Base-by-base conservation (phyloP, 2,888 invertebrate genomes). In the Drosophila birchii region DNA sequence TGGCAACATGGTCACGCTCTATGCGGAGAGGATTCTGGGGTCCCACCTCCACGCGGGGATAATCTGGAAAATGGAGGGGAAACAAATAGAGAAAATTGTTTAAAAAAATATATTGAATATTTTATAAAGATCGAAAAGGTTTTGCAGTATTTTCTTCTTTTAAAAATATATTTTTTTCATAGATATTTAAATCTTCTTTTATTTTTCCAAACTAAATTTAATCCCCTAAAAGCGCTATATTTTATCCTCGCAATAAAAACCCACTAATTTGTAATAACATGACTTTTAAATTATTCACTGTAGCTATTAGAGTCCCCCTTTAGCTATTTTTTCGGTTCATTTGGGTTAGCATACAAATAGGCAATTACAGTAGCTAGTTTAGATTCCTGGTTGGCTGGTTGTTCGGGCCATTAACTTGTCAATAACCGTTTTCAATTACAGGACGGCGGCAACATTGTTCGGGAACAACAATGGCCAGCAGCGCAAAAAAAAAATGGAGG, bases 11-110 rank as follows among this genome's bases (percentile, higher is more conserved):
- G 90, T 97, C 98, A 72, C 96, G 95, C 92, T 98, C 97, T 18
- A 98, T 96, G 78, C 96, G 95, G 67, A 98, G 92, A 2, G 98
- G 98, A 92, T 98, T 97, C 91, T 96, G 96, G 2, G 98, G 98
- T 7, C 97, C 97, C 41, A 98, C 96, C 87, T 96, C 95, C 26
- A 98, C 96, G n/a, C 98, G 95, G 0, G 98, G 98, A 91, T 96
- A 97, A 94, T 98, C 97, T 96, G 94, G 16, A 78, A 12, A n/a
- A 8, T 5, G 1, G 1, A 5, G 14, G 32, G 16, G 18, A 36
- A 47, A n/a, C n/a, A n/a, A 9, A 1, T 8, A 3, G 0, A 14
- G 0, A n/a, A 54, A 26, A 5, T 38, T 8, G 12, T 34, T 34
- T 20, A 5, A 2, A 0, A 11, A 36, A 12, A 11, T 32, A 7